Evolutionary conservation across 2,888 invertebrate genomes (phyloP).

Genomic region (Cybosia mesomella): DNA sequence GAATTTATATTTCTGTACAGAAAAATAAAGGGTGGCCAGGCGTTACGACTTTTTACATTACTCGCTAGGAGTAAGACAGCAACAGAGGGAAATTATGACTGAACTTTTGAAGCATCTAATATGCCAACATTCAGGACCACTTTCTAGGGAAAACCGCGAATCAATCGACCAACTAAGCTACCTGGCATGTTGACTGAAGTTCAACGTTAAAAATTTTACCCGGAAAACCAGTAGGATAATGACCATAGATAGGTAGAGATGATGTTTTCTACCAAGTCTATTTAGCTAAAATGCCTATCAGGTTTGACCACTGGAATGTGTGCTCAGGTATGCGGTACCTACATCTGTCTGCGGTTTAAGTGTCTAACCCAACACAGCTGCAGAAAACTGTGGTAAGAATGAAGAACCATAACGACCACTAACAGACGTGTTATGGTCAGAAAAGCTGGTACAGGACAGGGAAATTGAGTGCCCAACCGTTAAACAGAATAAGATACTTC

Average conservation of each 20-base stretch:
- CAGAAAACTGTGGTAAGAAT: conserved; percentile 42
- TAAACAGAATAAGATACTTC: conserved; percentile 26
- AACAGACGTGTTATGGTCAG: conserved; percentile 18
- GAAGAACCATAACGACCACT: conserved; percentile 35
- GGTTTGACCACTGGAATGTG: conserved; percentile 41
- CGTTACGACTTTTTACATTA: neutral
- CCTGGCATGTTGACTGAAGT: too few relatives aligned
- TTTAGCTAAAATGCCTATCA: conserved; percentile 36
- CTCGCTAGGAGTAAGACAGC: neutral
- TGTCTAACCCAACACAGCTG: conserved; percentile 27
- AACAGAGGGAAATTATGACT: too few relatives aligned
- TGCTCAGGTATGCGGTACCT: conserved; percentile 30
- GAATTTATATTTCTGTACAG: too few relatives aligned
- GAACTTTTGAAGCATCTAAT: too few relatives aligned
- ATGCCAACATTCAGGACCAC: too few relatives aligned
- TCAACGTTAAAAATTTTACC: conserved; percentile 6
- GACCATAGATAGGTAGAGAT: conserved; percentile 23
- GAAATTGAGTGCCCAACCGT: conserved; percentile 25
- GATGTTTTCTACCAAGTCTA: conserved; percentile 29
- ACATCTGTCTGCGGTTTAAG: conserved; percentile 40
- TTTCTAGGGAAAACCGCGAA: too few relatives aligned
- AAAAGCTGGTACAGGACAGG: conserved; percentile 44
- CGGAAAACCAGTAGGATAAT: neutral
- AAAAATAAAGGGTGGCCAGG: too few relatives aligned
- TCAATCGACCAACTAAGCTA: neutral